Percentiles rank a stretch among this genome's conserved stretches.
These are phyloP conservation scores for Ephestia elutella DNA, from an alignment of 1,140 invertebrate genomes.

Conservation along the genomic window DNA sequence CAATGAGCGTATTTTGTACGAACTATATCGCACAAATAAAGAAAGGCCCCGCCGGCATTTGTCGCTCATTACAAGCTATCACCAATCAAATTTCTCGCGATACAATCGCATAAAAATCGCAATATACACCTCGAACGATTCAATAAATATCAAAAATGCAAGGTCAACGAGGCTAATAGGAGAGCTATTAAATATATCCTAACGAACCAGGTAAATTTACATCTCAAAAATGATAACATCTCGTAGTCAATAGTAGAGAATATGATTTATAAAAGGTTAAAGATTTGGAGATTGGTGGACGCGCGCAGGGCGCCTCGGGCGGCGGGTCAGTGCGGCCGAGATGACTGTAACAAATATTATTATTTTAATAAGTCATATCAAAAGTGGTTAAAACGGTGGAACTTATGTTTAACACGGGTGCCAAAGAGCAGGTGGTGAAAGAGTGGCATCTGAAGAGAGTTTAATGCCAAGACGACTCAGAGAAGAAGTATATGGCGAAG, in stretches of 20 bases:
- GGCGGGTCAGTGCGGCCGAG: conserved; percentile 31
- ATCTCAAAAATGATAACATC: conserved; percentile 67
- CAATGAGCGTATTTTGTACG: no score
- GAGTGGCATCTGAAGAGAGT: no score
- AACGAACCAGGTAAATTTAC: conserved; percentile 63
- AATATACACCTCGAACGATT: conserved; percentile 45
- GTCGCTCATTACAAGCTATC: not conserved
- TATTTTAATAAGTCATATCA: no score
- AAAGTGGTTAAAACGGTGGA: no score
- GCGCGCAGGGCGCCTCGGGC: conserved; percentile 15
- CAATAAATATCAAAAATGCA: conserved; percentile 62
- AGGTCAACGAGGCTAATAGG: conserved; percentile 59
- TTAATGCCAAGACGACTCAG: no score
- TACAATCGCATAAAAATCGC: conserved; percentile 22
- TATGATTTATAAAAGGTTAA: conserved; percentile 53
- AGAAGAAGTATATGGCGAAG: no score
- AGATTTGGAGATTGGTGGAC: conserved; percentile 18
- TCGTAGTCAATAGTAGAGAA: conserved; percentile 51
- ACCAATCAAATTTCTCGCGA: conserved; percentile 11
- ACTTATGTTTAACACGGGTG: no score
- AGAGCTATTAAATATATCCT: conserved; percentile 57
- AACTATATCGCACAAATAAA: no score
- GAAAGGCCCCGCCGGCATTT: not conserved
- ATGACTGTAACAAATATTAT: conserved; percentile 17
- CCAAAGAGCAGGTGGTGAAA: no score